Conservation (phyloP, 2,888 invertebrate species). For the Epinotia nisella region DNA sequence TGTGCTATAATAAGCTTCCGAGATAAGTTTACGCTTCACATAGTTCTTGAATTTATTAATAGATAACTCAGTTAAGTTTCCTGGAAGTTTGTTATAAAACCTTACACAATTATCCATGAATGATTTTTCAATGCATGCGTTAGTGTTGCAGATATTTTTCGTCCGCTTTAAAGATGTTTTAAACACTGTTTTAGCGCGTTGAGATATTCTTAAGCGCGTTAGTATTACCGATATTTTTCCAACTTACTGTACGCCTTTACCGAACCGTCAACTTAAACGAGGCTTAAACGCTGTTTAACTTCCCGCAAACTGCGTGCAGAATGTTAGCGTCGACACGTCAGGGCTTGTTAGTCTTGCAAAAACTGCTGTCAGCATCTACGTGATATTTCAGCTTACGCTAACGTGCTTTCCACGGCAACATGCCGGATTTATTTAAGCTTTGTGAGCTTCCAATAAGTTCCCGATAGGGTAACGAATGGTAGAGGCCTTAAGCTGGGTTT, state of each 20-base stretch:
- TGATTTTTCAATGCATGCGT: no score
- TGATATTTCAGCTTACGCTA: conserved; percentile 42
- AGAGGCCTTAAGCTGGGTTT: conserved; percentile 17
- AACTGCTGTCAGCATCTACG: conserved; percentile 43
- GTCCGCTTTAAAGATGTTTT: no score
- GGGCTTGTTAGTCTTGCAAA: conserved; percentile 45
- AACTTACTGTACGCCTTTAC: neutral
- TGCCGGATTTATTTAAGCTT: conserved; percentile 41
- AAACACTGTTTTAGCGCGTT: no score
- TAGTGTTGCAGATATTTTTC: no score
- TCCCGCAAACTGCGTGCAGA: conserved; percentile 44
- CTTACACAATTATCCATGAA: no score
- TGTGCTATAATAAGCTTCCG: no score
- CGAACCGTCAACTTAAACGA: conserved; percentile 43
- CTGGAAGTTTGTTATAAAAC: no score
- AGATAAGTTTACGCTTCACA: no score
- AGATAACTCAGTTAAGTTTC: no score
- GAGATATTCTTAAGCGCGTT: neutral
- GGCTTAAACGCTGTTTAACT: conserved; percentile 44
- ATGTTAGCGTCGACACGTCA: conserved; percentile 44
- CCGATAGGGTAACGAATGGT: conserved; percentile 7
- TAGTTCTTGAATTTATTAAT: no score
- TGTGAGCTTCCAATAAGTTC: conserved; percentile 27
- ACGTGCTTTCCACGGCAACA: conserved; percentile 40
- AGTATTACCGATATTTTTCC: neutral